Evolutionary conservation across 1,140 invertebrate species (phyloP).

Genomic region (Orchestia grillus): DNA sequence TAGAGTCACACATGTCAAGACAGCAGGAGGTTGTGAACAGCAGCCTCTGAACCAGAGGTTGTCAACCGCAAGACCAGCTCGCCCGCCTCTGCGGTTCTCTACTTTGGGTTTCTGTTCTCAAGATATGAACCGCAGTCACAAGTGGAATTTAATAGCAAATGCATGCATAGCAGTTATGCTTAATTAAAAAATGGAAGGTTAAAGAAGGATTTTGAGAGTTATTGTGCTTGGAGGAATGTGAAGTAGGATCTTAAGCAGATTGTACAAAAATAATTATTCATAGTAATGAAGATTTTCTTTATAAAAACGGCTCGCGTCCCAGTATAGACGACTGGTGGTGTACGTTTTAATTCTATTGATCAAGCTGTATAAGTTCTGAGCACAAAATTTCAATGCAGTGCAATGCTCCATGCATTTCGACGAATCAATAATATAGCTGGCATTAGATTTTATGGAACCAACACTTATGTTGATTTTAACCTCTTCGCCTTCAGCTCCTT

Average conservation of each 20-base stretch:
- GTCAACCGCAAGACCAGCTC: not conserved
- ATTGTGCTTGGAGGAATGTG: too few relatives aligned
- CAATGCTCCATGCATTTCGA: too few relatives aligned
- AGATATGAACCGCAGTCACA: not conserved
- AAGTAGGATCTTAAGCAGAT: too few relatives aligned
- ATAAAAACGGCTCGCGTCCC: not conserved
- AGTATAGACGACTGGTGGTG: not conserved
- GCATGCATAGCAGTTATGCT: not conserved
- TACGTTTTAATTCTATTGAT: not conserved
- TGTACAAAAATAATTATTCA: not conserved
- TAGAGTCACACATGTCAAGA: not conserved
- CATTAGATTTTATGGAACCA: not conserved
- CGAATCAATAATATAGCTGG: not conserved
- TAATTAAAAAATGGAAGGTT: too few relatives aligned
- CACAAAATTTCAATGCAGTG: not conserved
- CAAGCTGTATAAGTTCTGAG: not conserved
- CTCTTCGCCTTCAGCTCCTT: too few relatives aligned
- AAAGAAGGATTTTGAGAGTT: too few relatives aligned
- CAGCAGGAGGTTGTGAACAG: not conserved
- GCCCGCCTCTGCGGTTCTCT: not conserved
- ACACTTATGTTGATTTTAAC: too few relatives aligned
- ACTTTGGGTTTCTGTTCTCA: not conserved
- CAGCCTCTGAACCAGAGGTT: not conserved
- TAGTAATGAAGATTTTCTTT: not conserved
- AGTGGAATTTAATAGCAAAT: not conserved